phyloP scores from a whole-genome alignment of 2,888 invertebrate species.

The Lochmaea crataegi region DNA sequence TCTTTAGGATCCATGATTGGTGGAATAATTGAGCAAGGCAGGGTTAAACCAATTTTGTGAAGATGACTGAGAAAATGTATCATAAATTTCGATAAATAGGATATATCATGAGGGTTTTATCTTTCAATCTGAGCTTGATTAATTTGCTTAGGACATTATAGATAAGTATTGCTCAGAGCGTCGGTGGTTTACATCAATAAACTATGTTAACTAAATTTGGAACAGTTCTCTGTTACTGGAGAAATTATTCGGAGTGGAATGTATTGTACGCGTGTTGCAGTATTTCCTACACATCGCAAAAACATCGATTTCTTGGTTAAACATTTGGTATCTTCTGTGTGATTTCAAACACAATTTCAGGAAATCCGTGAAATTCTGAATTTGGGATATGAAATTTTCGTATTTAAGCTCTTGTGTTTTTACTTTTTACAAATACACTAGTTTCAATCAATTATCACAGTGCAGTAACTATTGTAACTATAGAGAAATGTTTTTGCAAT shows the following conservation, averaged over 20 bases:
- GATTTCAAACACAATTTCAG: not conserved
- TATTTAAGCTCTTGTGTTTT: too few relatives aligned
- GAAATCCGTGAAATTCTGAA: not conserved
- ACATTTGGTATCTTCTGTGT: not conserved
- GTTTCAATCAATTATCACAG: too few relatives aligned
- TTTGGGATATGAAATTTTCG: too few relatives aligned
- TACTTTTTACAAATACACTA: too few relatives aligned
- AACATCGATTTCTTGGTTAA: not conserved
- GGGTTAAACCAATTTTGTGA: not conserved
- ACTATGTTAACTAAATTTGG: not conserved
- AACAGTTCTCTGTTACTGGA: not conserved
- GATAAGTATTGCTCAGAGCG: not conserved
- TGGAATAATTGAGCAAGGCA: too few relatives aligned
- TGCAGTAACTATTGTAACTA: too few relatives aligned
- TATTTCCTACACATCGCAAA: not conserved
- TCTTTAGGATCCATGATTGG: too few relatives aligned
- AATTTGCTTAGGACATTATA: not conserved
- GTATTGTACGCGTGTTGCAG: not conserved
- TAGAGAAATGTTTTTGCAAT: too few relatives aligned
- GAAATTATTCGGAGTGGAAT: not conserved
- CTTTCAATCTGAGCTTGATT: not conserved
- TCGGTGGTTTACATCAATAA: not conserved
- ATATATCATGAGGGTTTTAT: too few relatives aligned
- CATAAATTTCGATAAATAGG: too few relatives aligned
- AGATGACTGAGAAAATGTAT: not conserved